Evolutionary conservation across 2,797 vertebrate species (phyloP).

Genomic region (Falco novaeseelandiae): DNA sequence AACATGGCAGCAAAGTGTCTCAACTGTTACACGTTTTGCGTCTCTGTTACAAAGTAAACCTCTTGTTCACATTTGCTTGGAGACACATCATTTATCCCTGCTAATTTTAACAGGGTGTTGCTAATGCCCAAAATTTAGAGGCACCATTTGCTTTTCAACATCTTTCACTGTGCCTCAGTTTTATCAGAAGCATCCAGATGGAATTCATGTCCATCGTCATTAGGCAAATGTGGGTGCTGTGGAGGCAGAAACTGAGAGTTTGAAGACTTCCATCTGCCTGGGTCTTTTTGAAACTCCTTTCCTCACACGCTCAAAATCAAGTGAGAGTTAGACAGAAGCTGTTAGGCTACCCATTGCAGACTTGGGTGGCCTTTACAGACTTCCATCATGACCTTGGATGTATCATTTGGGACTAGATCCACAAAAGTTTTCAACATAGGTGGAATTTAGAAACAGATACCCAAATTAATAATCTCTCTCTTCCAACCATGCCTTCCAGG

Average conservation of each 20-base stretch:
- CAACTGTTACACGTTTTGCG: rapidly evolving
- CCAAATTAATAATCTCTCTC: not conserved
- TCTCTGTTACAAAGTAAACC: not conserved
- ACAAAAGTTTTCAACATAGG: not conserved
- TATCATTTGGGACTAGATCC: not conserved
- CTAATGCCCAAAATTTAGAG: not conserved
- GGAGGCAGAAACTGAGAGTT: not conserved
- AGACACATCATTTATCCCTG: not conserved
- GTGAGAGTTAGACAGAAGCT: not conserved
- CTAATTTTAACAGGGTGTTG: not conserved
- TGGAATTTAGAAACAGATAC: not conserved
- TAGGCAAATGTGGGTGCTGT: not conserved
- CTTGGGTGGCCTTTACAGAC: not conserved
- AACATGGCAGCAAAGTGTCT: not conserved
- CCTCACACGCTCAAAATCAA: not conserved
- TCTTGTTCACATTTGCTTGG: not conserved
- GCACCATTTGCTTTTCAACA: not conserved
- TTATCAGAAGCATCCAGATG: not conserved
- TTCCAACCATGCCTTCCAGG: not conserved
- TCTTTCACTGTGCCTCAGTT: not conserved
- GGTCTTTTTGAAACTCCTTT: not conserved
- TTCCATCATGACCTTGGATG: not conserved
- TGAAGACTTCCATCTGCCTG: not conserved
- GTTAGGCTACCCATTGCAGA: not conserved
- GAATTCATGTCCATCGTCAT: not conserved